Evolutionary conservation across 2,888 invertebrate genomes (phyloP).

Genomic region (Phyto melanocephala): DNA sequence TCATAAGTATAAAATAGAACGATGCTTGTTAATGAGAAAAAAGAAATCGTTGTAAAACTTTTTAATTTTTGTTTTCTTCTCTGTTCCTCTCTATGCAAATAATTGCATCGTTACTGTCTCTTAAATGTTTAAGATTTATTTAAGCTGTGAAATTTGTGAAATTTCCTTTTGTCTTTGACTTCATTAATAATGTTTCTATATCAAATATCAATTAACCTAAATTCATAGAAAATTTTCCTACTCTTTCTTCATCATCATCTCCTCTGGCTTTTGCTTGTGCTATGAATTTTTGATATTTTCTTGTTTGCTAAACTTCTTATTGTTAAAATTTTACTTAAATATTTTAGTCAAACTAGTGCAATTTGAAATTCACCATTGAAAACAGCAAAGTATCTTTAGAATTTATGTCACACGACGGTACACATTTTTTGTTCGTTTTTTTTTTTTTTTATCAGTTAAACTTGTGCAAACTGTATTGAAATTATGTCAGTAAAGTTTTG

Average conservation of each 20-base stretch:
- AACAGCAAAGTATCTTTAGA: slow-evolving; percentile 40
- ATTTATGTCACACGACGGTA: slow-evolving; percentile 44
- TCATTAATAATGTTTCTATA: slow-evolving; percentile 52
- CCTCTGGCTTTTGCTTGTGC: not conserved
- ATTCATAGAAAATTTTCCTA: not conserved
- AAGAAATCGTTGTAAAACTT: not conserved
- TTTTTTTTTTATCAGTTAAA: not conserved
- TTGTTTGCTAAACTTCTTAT: slow-evolving; percentile 35
- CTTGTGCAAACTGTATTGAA: slow-evolving; percentile 48
- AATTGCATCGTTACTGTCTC: not conserved
- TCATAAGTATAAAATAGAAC: not conserved
- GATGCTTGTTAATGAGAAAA: not conserved
- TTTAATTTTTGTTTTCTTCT: not conserved
- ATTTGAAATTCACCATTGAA: slow-evolving; percentile 42
- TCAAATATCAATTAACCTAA: slow-evolving; percentile 60
- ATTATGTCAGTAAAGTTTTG: slow-evolving; percentile 61
- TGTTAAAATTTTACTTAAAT: slow-evolving; percentile 18
- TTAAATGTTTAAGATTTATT: not conserved
- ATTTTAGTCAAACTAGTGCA: slow-evolving; percentile 30
- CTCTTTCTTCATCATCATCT: not conserved
- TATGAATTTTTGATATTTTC: not conserved
- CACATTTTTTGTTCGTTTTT: not conserved
- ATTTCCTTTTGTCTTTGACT: slow-evolving; percentile 23
- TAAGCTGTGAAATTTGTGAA: not conserved
- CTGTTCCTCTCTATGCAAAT: not conserved